These are phyloP conservation scores for Cryptus armator DNA, from an alignment of 2,888 invertebrate species.

Conservation along the genomic window DNA sequence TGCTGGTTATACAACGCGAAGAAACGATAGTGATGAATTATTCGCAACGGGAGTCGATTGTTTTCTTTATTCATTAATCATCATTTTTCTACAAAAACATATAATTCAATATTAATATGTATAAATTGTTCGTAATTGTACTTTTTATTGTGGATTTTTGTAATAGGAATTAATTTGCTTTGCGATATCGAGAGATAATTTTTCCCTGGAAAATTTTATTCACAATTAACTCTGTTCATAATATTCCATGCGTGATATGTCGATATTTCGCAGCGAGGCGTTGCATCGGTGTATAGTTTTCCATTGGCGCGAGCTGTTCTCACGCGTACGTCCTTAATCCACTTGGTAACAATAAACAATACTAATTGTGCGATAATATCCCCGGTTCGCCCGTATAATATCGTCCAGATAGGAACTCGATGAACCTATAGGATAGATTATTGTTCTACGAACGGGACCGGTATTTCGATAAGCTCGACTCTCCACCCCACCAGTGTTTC, in stretches of 20 bases:
- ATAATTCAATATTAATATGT: neutral
- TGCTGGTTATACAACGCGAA: slow-evolving; percentile 11
- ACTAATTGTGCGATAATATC: slow-evolving; percentile 39
- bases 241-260: neutral
- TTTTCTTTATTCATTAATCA: neutral
- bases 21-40: slow-evolving; percentile 32
- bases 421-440: slow-evolving; percentile 27
- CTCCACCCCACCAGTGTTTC: slow-evolving; percentile 17
- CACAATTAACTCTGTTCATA: too few species aligned
- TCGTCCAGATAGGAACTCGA: neutral
- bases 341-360: slow-evolving; percentile 43
- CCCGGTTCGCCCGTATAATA: slow-evolving; percentile 26
- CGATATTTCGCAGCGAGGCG: neutral
- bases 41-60: neutral
- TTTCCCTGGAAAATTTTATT: neutral
- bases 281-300: neutral
- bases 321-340: slow-evolving; percentile 37
- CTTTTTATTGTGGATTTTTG: neutral
- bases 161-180: too few species aligned
- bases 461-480: slow-evolving; percentile 42
- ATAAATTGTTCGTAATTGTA: neutral
- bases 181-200: too few species aligned
- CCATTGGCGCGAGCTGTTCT: slow-evolving; percentile 9
- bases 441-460: neutral
- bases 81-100: neutral